Conservation (phyloP, 2,888 invertebrate genomes). For the Torymus auratus region DNA sequence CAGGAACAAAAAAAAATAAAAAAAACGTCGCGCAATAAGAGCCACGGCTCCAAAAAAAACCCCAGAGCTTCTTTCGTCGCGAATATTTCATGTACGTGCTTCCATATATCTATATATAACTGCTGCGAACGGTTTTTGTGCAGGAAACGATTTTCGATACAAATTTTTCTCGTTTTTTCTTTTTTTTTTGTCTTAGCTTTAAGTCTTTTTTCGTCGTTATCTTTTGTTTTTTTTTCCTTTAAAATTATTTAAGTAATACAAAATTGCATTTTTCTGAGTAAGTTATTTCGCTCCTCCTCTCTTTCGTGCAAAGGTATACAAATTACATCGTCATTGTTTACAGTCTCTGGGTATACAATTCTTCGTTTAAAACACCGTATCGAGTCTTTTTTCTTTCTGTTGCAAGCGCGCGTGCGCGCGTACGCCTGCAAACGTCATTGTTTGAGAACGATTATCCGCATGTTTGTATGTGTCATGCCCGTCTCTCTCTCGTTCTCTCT, state of each 20-base stretch:
- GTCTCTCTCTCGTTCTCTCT: not conserved
- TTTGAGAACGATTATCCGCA: not conserved
- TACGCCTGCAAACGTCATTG: slow-evolving; percentile 14
- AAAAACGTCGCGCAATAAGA: slow-evolving; percentile 35
- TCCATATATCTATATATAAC: not conserved
- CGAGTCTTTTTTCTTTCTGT: slow-evolving; percentile 36
- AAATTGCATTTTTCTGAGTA: slow-evolving; percentile 30
- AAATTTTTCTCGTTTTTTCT: slow-evolving; percentile 1
- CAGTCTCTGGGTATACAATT: slow-evolving; percentile 36
- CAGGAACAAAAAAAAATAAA: not conserved
- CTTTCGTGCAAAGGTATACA: slow-evolving; percentile 25
- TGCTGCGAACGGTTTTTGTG: slow-evolving; percentile 25
- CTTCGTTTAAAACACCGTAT: slow-evolving; percentile 26
- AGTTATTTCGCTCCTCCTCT: not conserved
- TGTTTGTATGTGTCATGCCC: slow-evolving; percentile 6
- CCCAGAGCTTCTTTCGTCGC: slow-evolving; percentile 1
- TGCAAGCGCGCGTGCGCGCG: not conserved
- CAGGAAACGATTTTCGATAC: slow-evolving; percentile 31
- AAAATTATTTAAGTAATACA: slow-evolving; percentile 35
- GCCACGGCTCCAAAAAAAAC: not conserved
- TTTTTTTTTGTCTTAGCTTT: not conserved
- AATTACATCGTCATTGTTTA: slow-evolving; percentile 34
- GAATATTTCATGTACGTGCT: slow-evolving; percentile 1
- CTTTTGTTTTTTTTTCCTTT: not conserved
- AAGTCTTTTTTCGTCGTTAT: slow-evolving; percentile 18